Conservation (phyloP, 2,113 vertebrate genomes). For the Halichoerus grypus region DNA sequence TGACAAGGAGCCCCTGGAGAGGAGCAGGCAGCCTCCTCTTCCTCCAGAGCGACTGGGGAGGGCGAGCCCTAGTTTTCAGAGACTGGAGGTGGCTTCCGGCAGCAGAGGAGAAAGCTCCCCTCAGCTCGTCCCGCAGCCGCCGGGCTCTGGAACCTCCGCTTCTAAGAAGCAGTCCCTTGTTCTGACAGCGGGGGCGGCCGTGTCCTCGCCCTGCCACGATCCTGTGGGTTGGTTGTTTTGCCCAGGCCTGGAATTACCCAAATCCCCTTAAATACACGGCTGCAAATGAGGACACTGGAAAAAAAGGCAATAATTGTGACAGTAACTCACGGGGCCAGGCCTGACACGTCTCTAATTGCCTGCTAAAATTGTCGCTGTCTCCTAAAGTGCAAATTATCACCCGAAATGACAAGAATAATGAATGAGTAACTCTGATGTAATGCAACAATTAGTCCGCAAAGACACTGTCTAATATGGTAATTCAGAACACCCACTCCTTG, state of each 20-base stretch:
- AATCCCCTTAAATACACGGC: slow-evolving; percentile 86
- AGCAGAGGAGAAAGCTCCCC: accelerated
- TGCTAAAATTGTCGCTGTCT: slow-evolving; percentile 94
- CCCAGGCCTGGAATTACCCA: slow-evolving; percentile 84
- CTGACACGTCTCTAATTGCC: slow-evolving; percentile 94
- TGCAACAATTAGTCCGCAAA: slow-evolving; percentile 94
- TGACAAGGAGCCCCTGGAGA: background rate
- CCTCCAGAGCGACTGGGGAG: background rate
- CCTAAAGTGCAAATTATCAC: slow-evolving; percentile 94
- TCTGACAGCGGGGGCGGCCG: accelerated
- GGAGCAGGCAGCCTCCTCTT: too few relatives aligned
- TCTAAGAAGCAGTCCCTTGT: background rate
- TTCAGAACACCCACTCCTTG: slow-evolving; percentile 91
- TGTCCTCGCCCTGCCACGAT: background rate
- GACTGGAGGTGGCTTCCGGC: background rate
- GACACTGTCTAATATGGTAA: slow-evolving; percentile 93
- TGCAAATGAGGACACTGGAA: slow-evolving; percentile 89
- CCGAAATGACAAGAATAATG: slow-evolving; percentile 94
- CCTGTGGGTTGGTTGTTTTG: slow-evolving; percentile 79
- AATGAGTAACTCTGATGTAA: slow-evolving; percentile 94
- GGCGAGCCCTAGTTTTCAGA: accelerated
- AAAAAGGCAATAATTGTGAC: slow-evolving; percentile 91
- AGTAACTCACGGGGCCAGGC: slow-evolving; percentile 93
- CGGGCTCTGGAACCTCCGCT: accelerated
- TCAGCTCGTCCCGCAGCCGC: accelerated